Evolutionary conservation across 2,797 vertebrate genomes (phyloP).

Genomic region (Darevskia mixta): DNA sequence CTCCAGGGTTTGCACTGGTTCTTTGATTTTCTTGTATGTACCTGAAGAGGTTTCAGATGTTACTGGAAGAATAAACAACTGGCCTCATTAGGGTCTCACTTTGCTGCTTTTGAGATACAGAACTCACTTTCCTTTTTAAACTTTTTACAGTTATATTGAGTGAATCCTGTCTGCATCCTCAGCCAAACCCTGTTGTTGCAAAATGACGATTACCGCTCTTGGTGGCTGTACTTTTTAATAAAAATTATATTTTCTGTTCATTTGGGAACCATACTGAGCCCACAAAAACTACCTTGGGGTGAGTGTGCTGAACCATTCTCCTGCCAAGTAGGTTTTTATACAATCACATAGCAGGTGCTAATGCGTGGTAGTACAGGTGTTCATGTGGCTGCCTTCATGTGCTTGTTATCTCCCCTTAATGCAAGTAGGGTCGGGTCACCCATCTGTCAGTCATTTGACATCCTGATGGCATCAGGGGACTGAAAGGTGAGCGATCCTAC

Average conservation of each 20-base stretch:
- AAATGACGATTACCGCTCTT: not conserved
- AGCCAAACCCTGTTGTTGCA: not conserved
- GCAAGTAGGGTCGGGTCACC: too few relatives aligned
- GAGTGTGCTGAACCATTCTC: not conserved
- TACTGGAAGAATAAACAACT: not conserved
- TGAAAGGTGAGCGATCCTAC: too few relatives aligned
- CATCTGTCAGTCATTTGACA: too few relatives aligned
- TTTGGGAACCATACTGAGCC: not conserved
- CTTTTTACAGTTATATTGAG: too few relatives aligned
- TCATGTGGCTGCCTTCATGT: not conserved
- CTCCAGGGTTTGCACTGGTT: not conserved
- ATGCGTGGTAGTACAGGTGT: not conserved
- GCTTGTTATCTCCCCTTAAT: not conserved
- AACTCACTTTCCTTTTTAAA: too few relatives aligned
- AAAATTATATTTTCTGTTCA: not conserved
- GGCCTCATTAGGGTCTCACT: too few relatives aligned
- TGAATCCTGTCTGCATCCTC: not conserved
- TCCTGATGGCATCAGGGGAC: too few relatives aligned
- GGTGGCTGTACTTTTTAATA: not conserved
- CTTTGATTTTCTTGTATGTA: not conserved
- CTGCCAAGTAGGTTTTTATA: not conserved
- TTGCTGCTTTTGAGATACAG: too few relatives aligned
- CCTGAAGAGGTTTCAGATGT: not conserved
- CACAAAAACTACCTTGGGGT: not conserved
- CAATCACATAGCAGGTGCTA: not conserved